Evolutionary conservation across 2,888 invertebrate species (phyloP).

Genomic region (Netelia virgata): DNA sequence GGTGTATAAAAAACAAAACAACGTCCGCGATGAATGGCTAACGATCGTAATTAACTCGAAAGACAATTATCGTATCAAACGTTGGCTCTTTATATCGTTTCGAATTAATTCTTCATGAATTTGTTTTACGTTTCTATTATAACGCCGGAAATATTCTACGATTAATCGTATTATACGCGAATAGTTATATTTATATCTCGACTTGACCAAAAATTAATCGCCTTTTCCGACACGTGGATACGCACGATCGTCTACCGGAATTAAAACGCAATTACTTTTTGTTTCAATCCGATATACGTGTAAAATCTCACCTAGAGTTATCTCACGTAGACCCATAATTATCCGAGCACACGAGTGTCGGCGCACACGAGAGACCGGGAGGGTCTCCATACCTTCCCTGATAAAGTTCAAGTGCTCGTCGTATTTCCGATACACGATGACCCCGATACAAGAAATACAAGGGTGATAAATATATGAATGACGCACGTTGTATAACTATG

Average conservation of each 20-base stretch:
- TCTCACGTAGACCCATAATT: slow-evolving; percentile 46
- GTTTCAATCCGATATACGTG: background rate
- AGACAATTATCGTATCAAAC: slow-evolving; percentile 15
- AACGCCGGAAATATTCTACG: no score
- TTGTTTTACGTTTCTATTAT: no score
- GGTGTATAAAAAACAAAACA: background rate
- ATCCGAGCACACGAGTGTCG: slow-evolving; percentile 43
- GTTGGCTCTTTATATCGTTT: background rate
- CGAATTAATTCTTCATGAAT: background rate
- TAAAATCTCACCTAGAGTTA: slow-evolving; percentile 18
- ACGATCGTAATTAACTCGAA: background rate
- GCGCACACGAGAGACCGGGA: slow-evolving; percentile 35
- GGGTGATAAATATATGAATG: no score
- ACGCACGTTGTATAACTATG: background rate
- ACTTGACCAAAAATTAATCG: no score
- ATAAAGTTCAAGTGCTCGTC: slow-evolving; percentile 65
- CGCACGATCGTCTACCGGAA: no score
- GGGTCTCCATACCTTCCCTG: slow-evolving; percentile 43
- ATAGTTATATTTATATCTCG: no score
- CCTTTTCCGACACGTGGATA: no score
- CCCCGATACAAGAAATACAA: slow-evolving; percentile 44
- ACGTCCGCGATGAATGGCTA: background rate
- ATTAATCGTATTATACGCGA: no score
- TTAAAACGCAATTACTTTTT: background rate
- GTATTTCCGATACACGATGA: slow-evolving; percentile 56